phyloP scores from a whole-genome alignment of 2,113 vertebrate species.

The Strigops habroptila region DNA sequence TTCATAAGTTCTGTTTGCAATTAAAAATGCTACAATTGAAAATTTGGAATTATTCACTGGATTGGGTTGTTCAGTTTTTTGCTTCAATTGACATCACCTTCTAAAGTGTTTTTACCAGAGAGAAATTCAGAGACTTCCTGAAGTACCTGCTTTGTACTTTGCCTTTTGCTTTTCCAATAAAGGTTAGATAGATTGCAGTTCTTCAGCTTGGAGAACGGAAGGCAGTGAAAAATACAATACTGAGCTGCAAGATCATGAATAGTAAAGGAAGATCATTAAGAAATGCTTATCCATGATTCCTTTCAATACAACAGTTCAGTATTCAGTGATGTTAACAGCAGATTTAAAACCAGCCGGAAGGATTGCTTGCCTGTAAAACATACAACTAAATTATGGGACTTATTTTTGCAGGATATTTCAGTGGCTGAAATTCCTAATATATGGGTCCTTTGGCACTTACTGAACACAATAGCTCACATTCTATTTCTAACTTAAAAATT shows the following conservation, averaged over 20 bases:
- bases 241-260: neutral
- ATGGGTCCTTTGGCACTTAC: neutral
- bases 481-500: neutral
- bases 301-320: neutral
- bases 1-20: neutral
- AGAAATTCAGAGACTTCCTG: neutral
- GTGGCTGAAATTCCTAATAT: neutral
- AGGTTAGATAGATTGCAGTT: neutral
- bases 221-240: neutral
- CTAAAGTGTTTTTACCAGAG: neutral
- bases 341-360: neutral
- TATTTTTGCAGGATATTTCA: neutral
- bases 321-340: neutral
- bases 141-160: neutral
- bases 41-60: neutral
- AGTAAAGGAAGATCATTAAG: neutral
- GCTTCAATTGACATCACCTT: neutral
- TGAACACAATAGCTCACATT: neutral
- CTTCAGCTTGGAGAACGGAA: neutral
- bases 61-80: neutral
- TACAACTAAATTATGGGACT: neutral
- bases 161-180: neutral
- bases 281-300: neutral
- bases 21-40: neutral
- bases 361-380: neutral